Evolutionary conservation across 2,113 vertebrate species (phyloP), one percentile per base, ranked within the genome.

Genomic region (Oreochromis tanganicae): DNA sequence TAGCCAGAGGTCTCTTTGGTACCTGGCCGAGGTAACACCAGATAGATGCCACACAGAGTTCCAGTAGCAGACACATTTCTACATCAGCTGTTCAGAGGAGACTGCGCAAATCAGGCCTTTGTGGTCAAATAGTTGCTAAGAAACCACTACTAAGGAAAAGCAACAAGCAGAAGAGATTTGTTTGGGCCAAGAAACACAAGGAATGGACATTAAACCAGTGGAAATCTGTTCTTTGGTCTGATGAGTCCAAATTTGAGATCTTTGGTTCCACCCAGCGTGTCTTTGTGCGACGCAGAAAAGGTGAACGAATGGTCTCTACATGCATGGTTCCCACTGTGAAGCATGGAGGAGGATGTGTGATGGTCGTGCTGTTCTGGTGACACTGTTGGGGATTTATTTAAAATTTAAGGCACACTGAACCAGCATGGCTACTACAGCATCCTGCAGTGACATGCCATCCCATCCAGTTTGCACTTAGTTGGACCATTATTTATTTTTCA

Each of bases 91-190:
- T 63, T 63, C 9, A 63, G 29, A 5, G 59, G 19, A 34, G 29
- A 63, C 5, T 5, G 59, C 34, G 9, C 0, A 5, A 63, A 34
- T 34, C 59, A 34, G 9, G 9, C 0, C 59, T 63, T 63, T 63
- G 34, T 63, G 59, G 59, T 19, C 16, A 11, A 29, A 63, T 63
- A 63, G 59, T 29, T 63, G 59, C 59, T 63, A 9, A 1, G 9
- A 34, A 34, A 63, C 29, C 0, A 63, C 59, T 63, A 63, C 59
- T 63, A 63, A 63, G 59, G 59, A 63, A 63, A 34, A 63, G 19
- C 29, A 34, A 63, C 34, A 4, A 63, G 59, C 59, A 63, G 16
- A 6, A 63, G 0, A 63, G 1, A 36, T 63, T 36, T 63, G 29
- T 3, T 63, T 63, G 3, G 59, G 9, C 16, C 59, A 63, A 63